Base-by-base conservation (phyloP, 2,888 invertebrate species). In the Pandemis cinnamomeana region DNA sequence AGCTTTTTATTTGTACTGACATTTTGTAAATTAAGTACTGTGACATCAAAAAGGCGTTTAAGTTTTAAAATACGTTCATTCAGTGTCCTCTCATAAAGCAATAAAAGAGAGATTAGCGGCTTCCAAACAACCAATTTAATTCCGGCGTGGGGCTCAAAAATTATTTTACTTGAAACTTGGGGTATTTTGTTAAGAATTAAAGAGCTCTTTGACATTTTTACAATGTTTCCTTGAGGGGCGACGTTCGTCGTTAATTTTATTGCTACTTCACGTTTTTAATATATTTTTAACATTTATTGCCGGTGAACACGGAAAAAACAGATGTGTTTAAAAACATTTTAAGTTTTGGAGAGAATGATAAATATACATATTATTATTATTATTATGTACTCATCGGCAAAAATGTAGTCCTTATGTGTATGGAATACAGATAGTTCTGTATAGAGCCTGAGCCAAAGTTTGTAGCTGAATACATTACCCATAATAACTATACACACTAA, bases 41-140 rank as follows among this genome's bases (percentile, higher is more conserved):
- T 73, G 73, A 73, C 73, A 73, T 73, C 73, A 73, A 73, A 73
- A 73, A 73, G 73, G 73, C 73, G 73, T 70, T 64, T 73, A 73
- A 70, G 73, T 73, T 73, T 73, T 73, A 70, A 73, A 73, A 73
- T 73, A 73, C 73, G 64, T 60, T 62, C 69, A 20, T 36, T 67
- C 48, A 53, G 41, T 62, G 71, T 48, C 44, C 62, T n/a, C 73
- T 73, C 73, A 73, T 73, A 73, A 73, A 70, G 60, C 60, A 73
- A 73, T 73, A 73, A 70, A 73, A 73, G 60, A 70, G 64, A 53
- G 73, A 73, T 73, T 73, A 73, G 69, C 69, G 69, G 66, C 64
- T 66, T 73, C 53, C 64, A 44, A 64, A 58, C 73, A 60, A 15
- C 71, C 73, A 70, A 73, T 73, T 73, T 70, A 48, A 64, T 69